Base-by-base conservation (phyloP, 2,113 vertebrate genomes). In the Leucosticte australis region DNA sequence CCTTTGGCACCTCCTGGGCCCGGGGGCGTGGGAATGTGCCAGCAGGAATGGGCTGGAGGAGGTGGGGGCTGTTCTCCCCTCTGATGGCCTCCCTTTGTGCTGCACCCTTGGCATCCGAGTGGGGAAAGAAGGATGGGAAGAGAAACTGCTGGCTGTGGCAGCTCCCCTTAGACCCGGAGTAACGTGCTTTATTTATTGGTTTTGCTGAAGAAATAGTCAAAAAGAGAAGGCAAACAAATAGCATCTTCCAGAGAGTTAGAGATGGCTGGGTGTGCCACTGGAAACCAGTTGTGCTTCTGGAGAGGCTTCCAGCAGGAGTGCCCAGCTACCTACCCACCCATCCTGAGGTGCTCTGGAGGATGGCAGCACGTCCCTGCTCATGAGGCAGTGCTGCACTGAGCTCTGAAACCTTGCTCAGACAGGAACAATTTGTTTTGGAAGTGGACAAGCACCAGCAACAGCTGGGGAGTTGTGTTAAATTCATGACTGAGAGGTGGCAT, bases 251-350 rank as follows among this genome's bases (percentile, higher is more conserved):
- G 6, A 62, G 59, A 67, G 46, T 21, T 7, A n/a, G 30, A 68
- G 24, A 11, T 4, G 8, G 11, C 15, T 63, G 33, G 44, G 26
- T 16, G 10, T 71, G 17, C 26, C 67, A 7, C 67, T 85, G 57
- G 57, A 71, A 76, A 35, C 3, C 23, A 65, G 41, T 1, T 69
- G 63, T 47, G 33, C 26, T 55, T 11, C 2, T 2, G 52, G 37
- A 70, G 52, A 44, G 33, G 59, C 50, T 68, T 76, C 63, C 55
- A 74, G 27, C 53, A 24, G 83, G 49, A 63, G 15, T 41, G 15
- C 9, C 16, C 37, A 42, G 23, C 24, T 17, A 53, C 11, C 26
- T 1, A 3, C 18, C 6, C 11, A 5, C 27, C 19, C 1, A 0
- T 2, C 8, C 31, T 39, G 26, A 3, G 21, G 13, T 15, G 3